phyloP scores from a whole-genome alignment of 2,113 vertebrate genomes.

The Lontra canadensis region DNA sequence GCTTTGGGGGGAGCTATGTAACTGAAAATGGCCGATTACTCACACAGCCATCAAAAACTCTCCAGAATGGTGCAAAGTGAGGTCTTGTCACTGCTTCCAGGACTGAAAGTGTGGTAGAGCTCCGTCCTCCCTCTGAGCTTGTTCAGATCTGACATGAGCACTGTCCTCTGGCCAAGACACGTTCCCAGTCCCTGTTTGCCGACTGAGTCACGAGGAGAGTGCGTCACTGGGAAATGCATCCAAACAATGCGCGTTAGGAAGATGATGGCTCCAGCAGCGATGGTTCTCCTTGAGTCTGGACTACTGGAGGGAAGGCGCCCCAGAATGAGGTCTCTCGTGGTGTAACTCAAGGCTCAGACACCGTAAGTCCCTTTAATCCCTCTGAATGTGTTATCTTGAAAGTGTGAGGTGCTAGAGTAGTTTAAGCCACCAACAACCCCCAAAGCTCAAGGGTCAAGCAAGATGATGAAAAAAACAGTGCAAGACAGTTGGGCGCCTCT shows the following conservation, averaged over 20 bases:
- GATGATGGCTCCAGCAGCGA: not conserved
- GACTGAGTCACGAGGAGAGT: not conserved
- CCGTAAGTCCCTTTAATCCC: not conserved
- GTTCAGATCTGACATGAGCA: not conserved
- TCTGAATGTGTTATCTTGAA: not conserved
- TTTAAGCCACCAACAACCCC: not conserved
- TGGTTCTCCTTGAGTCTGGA: not conserved
- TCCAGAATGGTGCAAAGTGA: fast-evolving
- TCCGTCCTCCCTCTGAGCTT: no score
- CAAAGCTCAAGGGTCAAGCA: not conserved
- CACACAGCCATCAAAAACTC: no score
- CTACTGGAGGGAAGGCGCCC: not conserved
- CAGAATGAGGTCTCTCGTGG: not conserved
- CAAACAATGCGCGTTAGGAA: fast-evolving
- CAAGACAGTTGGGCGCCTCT: not conserved
- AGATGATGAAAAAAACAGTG: not conserved
- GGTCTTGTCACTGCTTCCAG: not conserved
- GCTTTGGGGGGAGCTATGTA: not conserved
- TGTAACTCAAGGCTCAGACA: no score
- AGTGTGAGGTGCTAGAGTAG: no score
- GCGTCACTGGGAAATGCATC: no score
- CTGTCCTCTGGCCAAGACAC: not conserved
- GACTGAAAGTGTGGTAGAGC: fast-evolving
- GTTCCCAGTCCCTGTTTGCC: fast-evolving
- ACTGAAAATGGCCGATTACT: not conserved